Percentiles rank a stretch among this genome's conserved stretches.
Conservation (phyloP, 1,140 invertebrate species). For the Drosophila bifasciata region DNA sequence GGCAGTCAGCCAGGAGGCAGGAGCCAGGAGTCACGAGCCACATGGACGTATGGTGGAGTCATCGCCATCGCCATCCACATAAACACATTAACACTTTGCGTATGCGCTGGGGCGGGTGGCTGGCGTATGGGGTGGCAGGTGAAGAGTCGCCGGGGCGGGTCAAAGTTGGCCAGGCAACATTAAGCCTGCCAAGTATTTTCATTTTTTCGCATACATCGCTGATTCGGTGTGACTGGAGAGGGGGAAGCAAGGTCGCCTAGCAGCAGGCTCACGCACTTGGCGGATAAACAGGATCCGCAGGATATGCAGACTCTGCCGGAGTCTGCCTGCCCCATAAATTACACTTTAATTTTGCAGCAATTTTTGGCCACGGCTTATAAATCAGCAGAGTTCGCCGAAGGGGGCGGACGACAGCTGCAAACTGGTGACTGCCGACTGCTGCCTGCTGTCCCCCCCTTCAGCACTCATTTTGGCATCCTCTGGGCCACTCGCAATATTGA, state of each 20-base stretch:
- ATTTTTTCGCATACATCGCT: conserved; percentile 49
- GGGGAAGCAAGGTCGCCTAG: conserved; percentile 41
- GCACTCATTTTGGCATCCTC: neutral
- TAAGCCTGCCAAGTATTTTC: conserved; percentile 64
- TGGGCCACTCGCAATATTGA: conserved; percentile 75
- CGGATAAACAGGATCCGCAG: conserved; percentile 67
- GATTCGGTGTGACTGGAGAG: conserved; percentile 5
- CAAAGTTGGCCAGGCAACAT: conserved; percentile 75
- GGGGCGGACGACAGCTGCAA: conserved; percentile 29
- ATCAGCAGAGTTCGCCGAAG: conserved; percentile 55
- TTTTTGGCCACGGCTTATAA: conserved; percentile 81
- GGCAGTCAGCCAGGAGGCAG: neutral
- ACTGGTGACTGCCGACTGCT: conserved; percentile 29
- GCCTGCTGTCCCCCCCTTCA: conserved; percentile 28
- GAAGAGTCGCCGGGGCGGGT: conserved; percentile 50
- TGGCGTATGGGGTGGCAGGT: conserved; percentile 39
- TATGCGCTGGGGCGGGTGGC: conserved; percentile 21
- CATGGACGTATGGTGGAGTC: conserved; percentile 51
- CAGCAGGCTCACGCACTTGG: conserved; percentile 52
- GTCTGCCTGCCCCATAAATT: conserved; percentile 73
- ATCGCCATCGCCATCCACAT: conserved; percentile 57
- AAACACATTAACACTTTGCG: conserved; percentile 80
- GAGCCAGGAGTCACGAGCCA: conserved; percentile 5
- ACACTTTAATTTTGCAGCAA: conserved; percentile 80
- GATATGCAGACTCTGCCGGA: conserved; percentile 27